These are phyloP conservation scores for Calosoma granatense DNA, from an alignment of 1,140 invertebrate species.

Conservation along the genomic window DNA sequence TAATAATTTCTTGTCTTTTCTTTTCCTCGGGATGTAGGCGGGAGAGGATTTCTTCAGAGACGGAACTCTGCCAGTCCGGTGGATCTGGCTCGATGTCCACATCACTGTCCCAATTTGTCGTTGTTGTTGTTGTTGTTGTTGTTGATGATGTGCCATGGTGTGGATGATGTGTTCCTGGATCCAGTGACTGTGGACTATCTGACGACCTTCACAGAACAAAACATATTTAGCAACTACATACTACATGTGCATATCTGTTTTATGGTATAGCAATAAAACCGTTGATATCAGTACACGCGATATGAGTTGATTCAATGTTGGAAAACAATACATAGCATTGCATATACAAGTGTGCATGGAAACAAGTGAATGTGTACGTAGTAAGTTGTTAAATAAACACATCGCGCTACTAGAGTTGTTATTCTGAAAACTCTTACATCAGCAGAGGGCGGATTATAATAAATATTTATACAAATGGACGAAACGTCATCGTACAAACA, in stretches of 20 bases:
- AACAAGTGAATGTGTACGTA: no score
- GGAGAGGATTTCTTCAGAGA: slow-evolving; percentile 67
- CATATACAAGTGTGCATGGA: no score
- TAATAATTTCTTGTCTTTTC: slow-evolving; percentile 95
- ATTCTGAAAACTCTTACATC: no score
- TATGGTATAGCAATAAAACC: not conserved
- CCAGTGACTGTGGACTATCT: slow-evolving; percentile 48
- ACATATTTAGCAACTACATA: not conserved
- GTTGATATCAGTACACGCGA: no score
- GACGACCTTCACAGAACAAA: slow-evolving; percentile 25
- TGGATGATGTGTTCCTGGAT: slow-evolving; percentile 11
- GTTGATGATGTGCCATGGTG: slow-evolving; percentile 15
- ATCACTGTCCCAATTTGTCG: slow-evolving; percentile 57
- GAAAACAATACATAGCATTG: no score
- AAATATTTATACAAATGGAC: no score
- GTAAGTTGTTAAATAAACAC: no score
- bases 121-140: not conserved
- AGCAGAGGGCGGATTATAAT: no score
- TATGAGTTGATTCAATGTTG: no score
- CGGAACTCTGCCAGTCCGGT: slow-evolving; percentile 69
- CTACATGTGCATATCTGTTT: not conserved
- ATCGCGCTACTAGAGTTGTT: no score
- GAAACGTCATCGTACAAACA: no score
- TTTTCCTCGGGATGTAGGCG: slow-evolving; percentile 65
- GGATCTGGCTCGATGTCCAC: slow-evolving; percentile 70